Conservation (phyloP, 92 coral and sea anemone genomes). For the Palythoa caribaeorum region DNA sequence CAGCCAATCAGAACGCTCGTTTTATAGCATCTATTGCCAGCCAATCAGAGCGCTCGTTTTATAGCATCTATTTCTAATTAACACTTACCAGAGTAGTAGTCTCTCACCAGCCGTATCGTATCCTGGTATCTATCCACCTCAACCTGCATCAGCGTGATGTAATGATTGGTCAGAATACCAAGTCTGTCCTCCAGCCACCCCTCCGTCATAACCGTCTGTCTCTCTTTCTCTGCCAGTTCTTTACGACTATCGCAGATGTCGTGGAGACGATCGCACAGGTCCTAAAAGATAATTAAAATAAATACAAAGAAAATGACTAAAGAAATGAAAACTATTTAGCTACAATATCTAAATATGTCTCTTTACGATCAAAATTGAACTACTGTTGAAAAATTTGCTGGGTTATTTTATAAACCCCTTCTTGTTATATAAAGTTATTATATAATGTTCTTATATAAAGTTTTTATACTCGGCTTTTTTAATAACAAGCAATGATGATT, state of each 20-base stretch:
- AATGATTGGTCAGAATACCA: conserved; percentile 94
- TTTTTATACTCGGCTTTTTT: no score
- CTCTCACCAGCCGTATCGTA: conserved; percentile 83
- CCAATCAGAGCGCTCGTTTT: no score
- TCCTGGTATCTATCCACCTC: conserved; percentile 98
- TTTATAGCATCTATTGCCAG: no score
- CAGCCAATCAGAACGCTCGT: no score
- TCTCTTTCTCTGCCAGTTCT: conserved; percentile 96
- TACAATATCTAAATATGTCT: neutral
- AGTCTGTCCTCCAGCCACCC: conserved; percentile 98
- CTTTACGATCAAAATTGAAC: no score
- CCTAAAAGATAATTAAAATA: conserved; percentile 51
- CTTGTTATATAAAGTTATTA: no score
- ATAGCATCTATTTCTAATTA: no score
- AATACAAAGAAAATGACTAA: neutral
- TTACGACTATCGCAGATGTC: conserved; percentile 98
- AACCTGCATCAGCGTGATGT: conserved; percentile 89
- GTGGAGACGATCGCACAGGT: conserved; percentile 91
- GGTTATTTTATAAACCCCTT: no score
- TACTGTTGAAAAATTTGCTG: no score
- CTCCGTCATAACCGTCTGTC: conserved; percentile 82
- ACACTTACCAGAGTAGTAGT: conserved; percentile 87
- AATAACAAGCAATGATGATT: no score
- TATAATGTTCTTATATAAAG: no score
- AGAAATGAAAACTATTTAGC: neutral